Conservation (phyloP, 2,797 vertebrate genomes). For the Anomalospiza imberbis region DNA sequence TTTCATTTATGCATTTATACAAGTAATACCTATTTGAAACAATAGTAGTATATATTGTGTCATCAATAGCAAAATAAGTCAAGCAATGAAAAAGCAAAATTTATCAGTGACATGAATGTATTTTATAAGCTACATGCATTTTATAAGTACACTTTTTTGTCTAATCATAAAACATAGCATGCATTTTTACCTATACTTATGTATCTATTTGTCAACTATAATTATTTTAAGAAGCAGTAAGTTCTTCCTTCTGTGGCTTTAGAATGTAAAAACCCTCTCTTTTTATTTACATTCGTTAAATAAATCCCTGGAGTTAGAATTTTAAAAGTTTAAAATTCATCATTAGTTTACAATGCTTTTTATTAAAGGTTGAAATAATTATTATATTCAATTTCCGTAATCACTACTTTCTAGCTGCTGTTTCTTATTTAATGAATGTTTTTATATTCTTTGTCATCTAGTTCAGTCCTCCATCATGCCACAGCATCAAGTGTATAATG, state of each 20-base stretch:
- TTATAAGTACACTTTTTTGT: not conserved
- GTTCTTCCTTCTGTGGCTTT: not conserved
- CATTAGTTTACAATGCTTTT: not conserved
- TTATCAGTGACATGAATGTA: not conserved
- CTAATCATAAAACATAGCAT: not conserved
- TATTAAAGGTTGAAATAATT: not conserved
- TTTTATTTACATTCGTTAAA: not conserved
- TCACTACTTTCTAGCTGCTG: not conserved
- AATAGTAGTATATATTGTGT: not conserved
- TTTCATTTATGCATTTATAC: not conserved
- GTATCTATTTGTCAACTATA: not conserved
- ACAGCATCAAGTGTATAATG: not conserved
- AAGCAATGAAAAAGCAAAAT: not conserved
- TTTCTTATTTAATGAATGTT: not conserved
- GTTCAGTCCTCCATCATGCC: not conserved
- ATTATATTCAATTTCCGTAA: not conserved
- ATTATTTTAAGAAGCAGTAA: not conserved
- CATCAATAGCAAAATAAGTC: not conserved
- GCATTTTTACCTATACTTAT: not conserved
- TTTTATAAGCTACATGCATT: not conserved
- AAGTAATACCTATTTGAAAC: not conserved
- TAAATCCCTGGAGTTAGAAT: not conserved
- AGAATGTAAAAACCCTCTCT: not conserved
- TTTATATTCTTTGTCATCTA: not conserved
- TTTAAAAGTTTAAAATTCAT: not conserved